These are phyloP conservation scores for Drosophila athabasca DNA, from an alignment of 1,140 invertebrate genomes.

Conservation along the genomic window DNA sequence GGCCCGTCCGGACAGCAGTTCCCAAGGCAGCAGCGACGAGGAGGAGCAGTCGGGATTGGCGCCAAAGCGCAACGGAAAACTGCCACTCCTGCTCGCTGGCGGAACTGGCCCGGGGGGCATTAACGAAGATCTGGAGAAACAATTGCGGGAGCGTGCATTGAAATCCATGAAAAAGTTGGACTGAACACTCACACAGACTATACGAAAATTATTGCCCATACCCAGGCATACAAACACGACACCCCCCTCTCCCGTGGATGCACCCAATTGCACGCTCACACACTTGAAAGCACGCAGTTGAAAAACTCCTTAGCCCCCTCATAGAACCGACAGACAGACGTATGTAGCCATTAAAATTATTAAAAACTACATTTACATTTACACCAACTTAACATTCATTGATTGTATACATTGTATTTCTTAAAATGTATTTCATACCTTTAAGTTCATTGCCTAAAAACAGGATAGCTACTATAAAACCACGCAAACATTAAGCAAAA, in stretches of 20 bases:
- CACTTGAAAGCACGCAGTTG: constrained; percentile 10
- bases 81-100: constrained; percentile 85
- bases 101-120: constrained; percentile 85
- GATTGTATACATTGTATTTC: constrained; percentile 61
- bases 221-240: constrained; percentile 17
- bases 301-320: constrained; percentile 10
- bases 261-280: constrained; percentile 12
- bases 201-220: constrained; percentile 27
- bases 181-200: constrained; percentile 54
- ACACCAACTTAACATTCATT: constrained; percentile 68
- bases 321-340: constrained; percentile 41
- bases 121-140: constrained; percentile 93
- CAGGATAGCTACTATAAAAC: constrained; percentile 30
- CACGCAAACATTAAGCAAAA: constrained; percentile 41
- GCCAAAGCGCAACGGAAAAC: constrained; percentile 80
- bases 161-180: constrained; percentile 86
- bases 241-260: no score
- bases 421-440: constrained; percentile 73
- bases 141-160: constrained; percentile 93
- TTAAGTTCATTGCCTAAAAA: constrained; percentile 67
- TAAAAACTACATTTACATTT: constrained; percentile 54
- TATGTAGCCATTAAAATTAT: constrained; percentile 68
- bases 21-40: constrained; percentile 85
- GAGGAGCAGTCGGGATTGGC: constrained; percentile 45
- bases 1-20: constrained; percentile 85